A percentile compares a stretch with the other conserved stretches of the same genome.
Evolutionary conservation across 2,797 vertebrate genomes (phyloP).

Genomic region (Vireo griseus): DNA sequence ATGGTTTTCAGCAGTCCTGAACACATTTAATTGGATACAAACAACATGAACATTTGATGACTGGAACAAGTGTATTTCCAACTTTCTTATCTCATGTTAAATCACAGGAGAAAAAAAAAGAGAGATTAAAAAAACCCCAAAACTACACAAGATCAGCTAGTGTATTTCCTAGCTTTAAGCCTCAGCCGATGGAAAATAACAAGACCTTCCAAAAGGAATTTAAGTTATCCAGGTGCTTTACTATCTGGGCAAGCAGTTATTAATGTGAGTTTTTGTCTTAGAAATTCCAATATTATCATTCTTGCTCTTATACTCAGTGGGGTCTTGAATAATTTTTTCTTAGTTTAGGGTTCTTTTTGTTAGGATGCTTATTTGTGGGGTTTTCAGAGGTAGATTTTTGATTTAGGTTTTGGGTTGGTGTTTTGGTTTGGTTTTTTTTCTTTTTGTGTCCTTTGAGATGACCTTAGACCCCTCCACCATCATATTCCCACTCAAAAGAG

Average conservation of each 20-base stretch:
- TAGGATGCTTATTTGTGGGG: neutral
- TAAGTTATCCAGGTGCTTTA: neutral
- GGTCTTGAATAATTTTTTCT: neutral
- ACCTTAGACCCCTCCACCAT: neutral
- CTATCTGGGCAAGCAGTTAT: neutral
- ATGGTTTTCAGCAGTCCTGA: neutral
- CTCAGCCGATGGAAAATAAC: neutral
- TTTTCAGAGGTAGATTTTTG: neutral
- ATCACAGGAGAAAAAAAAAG: neutral
- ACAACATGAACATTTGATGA: neutral
- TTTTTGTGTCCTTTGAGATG: neutral
- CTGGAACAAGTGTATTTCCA: neutral
- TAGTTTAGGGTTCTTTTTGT: neutral
- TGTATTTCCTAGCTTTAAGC: neutral
- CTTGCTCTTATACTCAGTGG: neutral
- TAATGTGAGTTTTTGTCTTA: neutral
- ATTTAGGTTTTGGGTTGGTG: neutral
- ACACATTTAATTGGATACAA: neutral
- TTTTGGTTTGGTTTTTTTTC: rapidly evolving
- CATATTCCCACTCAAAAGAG: neutral
- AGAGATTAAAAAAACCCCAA: neutral
- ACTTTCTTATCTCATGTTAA: neutral
- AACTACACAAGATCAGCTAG: neutral
- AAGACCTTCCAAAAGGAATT: neutral
- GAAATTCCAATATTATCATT: neutral